These are phyloP conservation scores for Nyctibius grandis DNA, from an alignment of 2,797 vertebrate genomes.

Conservation along the genomic window DNA sequence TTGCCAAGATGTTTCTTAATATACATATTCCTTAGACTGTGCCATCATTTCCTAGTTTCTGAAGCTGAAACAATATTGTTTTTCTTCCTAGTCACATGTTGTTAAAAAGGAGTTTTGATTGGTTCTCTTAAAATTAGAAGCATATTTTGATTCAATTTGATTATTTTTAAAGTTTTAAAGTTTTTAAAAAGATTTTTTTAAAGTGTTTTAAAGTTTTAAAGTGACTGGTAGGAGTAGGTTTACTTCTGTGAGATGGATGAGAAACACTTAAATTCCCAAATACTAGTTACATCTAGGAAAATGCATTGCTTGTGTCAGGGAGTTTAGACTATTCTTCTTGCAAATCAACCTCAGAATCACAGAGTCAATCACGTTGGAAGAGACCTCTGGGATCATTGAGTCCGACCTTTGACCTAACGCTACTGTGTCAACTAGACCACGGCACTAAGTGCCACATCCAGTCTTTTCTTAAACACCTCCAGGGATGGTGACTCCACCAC, in stretches of 20 bases:
- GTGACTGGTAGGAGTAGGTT: not conserved
- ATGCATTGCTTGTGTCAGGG: not conserved
- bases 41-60: slow-evolving; percentile 42
- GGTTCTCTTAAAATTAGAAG: not conserved
- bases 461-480: no score
- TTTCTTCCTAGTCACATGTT: slow-evolving; percentile 36
- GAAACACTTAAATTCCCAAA: not conserved
- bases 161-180: not conserved
- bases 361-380: no score
- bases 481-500: no score
- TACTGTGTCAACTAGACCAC: no score
- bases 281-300: not conserved
- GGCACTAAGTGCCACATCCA: no score
- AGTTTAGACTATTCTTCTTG: not conserved
- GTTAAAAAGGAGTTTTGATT: slow-evolving; percentile 42
- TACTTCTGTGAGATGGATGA: not conserved
- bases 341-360: not conserved
- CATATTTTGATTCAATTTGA: not conserved
- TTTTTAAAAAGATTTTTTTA: no score
- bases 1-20: slow-evolving; percentile 6
- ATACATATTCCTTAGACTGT: not conserved
- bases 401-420: no score
- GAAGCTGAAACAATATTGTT: slow-evolving; percentile 22
- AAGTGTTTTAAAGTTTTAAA: no score
- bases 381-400: no score